Evolutionary conservation across 2,888 invertebrate species (phyloP), one percentile per base, ranked within the genome.

Genomic region (Adineta ricciae): DNA sequence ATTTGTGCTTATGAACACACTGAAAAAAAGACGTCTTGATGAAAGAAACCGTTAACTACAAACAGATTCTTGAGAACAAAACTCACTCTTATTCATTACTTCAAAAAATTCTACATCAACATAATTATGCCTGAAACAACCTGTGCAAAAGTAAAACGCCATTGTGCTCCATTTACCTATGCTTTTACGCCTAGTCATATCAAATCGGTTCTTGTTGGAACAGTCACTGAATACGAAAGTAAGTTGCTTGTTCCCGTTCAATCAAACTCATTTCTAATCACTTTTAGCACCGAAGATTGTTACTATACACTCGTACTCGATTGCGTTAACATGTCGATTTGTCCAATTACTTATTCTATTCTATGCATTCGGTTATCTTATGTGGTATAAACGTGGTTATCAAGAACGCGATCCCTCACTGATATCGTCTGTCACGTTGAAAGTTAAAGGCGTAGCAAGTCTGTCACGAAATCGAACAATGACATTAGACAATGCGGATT

Each of bases 401-500:
- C 78, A 78, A 78, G 41, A 78, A 11, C 38, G 38, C n/a, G 78
- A 78, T 41, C 38, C 78, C 38, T 38, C 78, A 78, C 14, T 78
- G n/a, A 78, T 78, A 78, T 41, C 41, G 7, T 78, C 78, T 41
- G 78, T 78, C 24, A 78, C 78, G n/a, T 11, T 78, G 3, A 78
- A 78, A 78, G 78, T 78, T 78, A 78, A 41, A 78, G 78, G 78
- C n/a, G 32, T 78, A 14, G 78, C 36, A 24, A 41, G 24, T 78
- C 24, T 41, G 19, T 24, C 38, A 41, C 38, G 32, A 41, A 87
- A 88, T 52, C 87, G 87, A 32, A 86, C 88, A 36, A 82, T 83
- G 9, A 86, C 87, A 36, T 92, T 91, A 91, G 92, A 92, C 88
- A 90, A 91, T 1, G 89, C 91, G 2, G 92, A 92, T 87, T 91